Conservation (phyloP, 64 coral and sea anemone genomes). For the Stylophora pistillata region DNA sequence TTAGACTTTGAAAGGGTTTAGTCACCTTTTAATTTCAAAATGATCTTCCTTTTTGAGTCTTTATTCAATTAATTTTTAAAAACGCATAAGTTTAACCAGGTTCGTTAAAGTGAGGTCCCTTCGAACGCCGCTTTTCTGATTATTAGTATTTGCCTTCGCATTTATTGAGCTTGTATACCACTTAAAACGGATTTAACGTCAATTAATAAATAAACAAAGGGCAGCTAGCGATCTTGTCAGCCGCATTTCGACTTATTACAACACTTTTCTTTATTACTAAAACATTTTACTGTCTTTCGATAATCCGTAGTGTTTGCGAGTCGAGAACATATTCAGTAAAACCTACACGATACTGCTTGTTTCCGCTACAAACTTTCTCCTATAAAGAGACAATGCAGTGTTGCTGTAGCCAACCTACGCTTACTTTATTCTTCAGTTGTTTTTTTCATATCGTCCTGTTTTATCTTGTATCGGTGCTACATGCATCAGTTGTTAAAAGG, state of each 20-base stretch:
- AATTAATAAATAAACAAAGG: slow-evolving; percentile 38
- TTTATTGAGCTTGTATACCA: slow-evolving; percentile 39
- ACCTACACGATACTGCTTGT: not conserved
- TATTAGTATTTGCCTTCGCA: slow-evolving; percentile 26
- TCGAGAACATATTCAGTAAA: not conserved
- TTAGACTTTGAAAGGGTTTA: not conserved
- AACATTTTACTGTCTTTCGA: slow-evolving; percentile 19
- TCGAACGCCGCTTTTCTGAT: not conserved
- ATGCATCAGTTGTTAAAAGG: not conserved
- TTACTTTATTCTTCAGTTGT: too few species aligned
- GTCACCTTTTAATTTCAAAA: not conserved
- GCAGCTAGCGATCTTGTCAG: slow-evolving; percentile 34
- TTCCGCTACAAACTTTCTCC: not conserved
- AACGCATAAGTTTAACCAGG: slow-evolving; percentile 30
- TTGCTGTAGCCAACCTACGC: too few species aligned
- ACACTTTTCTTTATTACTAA: slow-evolving; percentile 35
- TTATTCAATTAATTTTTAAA: slow-evolving; percentile 21
- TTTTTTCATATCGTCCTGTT: not conserved
- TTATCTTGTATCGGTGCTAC: too few species aligned
- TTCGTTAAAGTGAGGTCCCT: not conserved
- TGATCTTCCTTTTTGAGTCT: not conserved
- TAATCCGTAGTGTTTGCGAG: not conserved
- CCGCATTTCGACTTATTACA: slow-evolving; percentile 39
- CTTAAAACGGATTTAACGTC: slow-evolving; percentile 49
- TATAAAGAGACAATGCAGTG: too few species aligned